Evolutionary conservation across 2,888 invertebrate species (phyloP).

Genomic region (Trissonchulus latispiculum): DNA sequence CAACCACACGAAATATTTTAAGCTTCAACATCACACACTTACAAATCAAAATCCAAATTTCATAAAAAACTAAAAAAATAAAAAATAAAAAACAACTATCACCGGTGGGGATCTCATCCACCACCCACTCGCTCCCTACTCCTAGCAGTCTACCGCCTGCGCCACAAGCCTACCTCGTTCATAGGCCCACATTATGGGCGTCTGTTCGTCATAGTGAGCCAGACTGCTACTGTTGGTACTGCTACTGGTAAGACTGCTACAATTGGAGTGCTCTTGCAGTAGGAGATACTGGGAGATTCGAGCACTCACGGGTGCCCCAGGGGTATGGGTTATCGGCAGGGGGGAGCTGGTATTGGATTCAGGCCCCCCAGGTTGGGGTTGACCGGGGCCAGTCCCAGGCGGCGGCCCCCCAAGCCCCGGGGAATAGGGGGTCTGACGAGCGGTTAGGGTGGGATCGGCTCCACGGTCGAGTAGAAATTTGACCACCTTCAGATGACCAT

Average conservation of each 20-base stretch:
- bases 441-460: slow-evolving; percentile 48
- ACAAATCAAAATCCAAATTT: no score
- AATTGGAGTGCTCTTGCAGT: background rate
- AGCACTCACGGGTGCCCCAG: background rate
- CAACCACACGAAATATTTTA: no score
- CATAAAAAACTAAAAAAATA: no score
- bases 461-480: slow-evolving; percentile 49
- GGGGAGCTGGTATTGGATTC: background rate
- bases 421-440: slow-evolving; percentile 30
- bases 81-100: no score
- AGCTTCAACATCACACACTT: no score
- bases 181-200: slow-evolving; percentile 49
- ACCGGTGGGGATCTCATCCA: no score
- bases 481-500: slow-evolving; percentile 48
- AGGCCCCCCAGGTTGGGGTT: background rate
- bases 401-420: no score
- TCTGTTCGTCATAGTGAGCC: slow-evolving; percentile 45
- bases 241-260: background rate
- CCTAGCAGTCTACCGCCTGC: no score
- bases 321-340: background rate
- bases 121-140: no score
- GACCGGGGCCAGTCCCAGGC: background rate
- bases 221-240: slow-evolving; percentile 38
- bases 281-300: background rate
- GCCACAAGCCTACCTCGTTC: slow-evolving; percentile 43